Evolutionary conservation across 2,113 vertebrate genomes (phyloP).

Genomic region (Eptesicus fuscus): DNA sequence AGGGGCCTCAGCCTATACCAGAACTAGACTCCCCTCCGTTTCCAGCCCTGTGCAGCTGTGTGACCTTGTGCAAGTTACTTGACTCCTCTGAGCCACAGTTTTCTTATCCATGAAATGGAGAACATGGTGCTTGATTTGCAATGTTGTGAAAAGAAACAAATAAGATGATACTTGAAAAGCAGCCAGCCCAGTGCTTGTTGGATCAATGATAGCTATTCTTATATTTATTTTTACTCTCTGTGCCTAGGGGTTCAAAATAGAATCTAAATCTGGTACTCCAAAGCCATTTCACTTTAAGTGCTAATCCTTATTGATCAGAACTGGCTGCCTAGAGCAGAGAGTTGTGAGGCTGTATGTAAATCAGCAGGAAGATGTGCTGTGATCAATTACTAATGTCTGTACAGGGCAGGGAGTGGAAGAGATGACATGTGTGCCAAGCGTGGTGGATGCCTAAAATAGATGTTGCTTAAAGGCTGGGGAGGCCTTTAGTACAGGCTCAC

Average conservation of each 20-base stretch:
- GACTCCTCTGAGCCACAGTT: neutral
- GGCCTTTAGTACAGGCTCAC: neutral
- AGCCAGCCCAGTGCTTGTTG: neutral
- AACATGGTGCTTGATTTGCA: neutral
- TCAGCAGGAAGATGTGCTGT: neutral
- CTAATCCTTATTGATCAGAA: conserved; percentile 35
- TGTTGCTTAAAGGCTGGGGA: neutral
- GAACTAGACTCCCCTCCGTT: neutral
- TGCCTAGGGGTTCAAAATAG: conserved; percentile 45
- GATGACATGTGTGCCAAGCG: neutral
- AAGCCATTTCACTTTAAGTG: conserved; percentile 9
- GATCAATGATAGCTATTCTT: conserved; percentile 8
- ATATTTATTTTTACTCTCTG: conserved; percentile 45
- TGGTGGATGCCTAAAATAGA: neutral
- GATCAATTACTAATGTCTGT: conserved; percentile 61
- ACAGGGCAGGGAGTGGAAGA: neutral
- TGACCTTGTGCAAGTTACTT: neutral
- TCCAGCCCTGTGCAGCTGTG: neutral
- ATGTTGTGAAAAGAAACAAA: neutral
- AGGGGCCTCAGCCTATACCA: neutral
- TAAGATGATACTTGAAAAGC: neutral
- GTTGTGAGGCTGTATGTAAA: neutral
- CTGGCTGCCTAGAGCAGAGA: neutral
- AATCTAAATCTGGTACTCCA: conserved; percentile 4
- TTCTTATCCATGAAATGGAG: neutral